These are phyloP conservation scores for Sinella curviseta DNA, from an alignment of 1,140 invertebrate genomes.

Conservation along the genomic window DNA sequence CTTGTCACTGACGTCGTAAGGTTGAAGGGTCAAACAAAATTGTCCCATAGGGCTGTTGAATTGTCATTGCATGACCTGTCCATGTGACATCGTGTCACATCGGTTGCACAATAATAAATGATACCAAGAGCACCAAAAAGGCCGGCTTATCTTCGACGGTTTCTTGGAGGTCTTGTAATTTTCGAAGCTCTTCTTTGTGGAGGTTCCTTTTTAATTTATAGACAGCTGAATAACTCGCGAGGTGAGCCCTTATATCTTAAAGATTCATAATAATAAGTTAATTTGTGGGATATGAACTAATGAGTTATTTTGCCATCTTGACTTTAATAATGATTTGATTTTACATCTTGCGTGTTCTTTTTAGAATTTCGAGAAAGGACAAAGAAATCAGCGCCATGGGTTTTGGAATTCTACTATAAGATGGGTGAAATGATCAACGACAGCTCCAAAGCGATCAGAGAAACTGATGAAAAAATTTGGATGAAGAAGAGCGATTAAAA, in stretches of 20 bases:
- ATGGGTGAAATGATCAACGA: conserved; percentile 31
- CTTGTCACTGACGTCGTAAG: too few relatives aligned
- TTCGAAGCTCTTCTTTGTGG: conserved; percentile 32
- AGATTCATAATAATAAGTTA: too few relatives aligned
- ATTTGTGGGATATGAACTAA: too few relatives aligned
- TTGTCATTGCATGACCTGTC: too few relatives aligned
- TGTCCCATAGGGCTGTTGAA: too few relatives aligned
- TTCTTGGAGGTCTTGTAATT: conserved; percentile 26
- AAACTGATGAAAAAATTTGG: conserved; percentile 31
- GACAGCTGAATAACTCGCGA: conserved; percentile 23
- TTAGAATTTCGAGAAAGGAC: conserved; percentile 26
- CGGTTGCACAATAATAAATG: background rate
- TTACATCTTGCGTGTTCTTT: background rate
- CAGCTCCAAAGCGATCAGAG: conserved; percentile 9
- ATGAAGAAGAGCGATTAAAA: background rate
- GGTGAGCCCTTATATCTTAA: conserved; percentile 23
- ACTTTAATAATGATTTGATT: too few relatives aligned
- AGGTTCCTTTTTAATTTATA: conserved; percentile 26
- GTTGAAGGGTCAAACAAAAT: too few relatives aligned
- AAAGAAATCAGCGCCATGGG: conserved; percentile 16
- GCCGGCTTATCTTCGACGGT: background rate
- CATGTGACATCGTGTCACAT: background rate
- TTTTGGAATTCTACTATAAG: conserved; percentile 36
- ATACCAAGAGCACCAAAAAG: background rate
- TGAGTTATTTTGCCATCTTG: too few relatives aligned